Evolutionary conservation across 2,797 vertebrate species (phyloP), one percentile per base, ranked within the genome.

Genomic region (Sardinella longiceps): DNA sequence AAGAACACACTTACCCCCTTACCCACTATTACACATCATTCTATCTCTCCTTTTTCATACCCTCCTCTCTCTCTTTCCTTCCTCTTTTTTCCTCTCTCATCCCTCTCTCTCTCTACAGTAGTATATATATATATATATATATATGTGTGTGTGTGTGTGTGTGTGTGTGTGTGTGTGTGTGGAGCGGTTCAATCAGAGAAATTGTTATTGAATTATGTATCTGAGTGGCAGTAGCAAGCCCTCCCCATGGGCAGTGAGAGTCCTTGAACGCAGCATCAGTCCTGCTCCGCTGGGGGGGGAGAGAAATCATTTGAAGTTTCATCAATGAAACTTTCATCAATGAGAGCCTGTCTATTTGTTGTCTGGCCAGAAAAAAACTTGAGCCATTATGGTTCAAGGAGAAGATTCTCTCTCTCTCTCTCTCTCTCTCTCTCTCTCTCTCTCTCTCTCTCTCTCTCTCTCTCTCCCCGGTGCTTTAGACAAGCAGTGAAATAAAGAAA

Each of bases 241-340:
- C 1, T 30, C 28, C 63, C 28, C 28, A 15, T 14, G 28, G 30
- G 12, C 11, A 33, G 28, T 14, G 63, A 70, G 30, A 33, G 30
- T 33, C 63, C 63, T 70, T 70, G 28, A 70, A 37, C 28, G 11
- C 63, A 70, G 28, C 63, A 37, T 70, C 63, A 33, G 63, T 15
- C 4, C 11, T 12, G 28, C 15, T 28, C 37, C 30, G 63, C 63
- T 12, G 12, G 28, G 56, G 63, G 60, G 15, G 15, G 28, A 70
- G 63, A 12, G 63, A 28, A 70, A 70, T 70, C 63, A 70, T 70
- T 37, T 70, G 63, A 37, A 70, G 63, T 37, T 37, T 70, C 63
- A 70, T 70, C 63, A 66, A 66, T 66, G 63, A 66, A 33, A 66
- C 63, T 66, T 33, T 66, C 28, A 33, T 66, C 63, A 66, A 66